Conservation (phyloP, 2,888 invertebrate species). For the Automeris io region DNA sequence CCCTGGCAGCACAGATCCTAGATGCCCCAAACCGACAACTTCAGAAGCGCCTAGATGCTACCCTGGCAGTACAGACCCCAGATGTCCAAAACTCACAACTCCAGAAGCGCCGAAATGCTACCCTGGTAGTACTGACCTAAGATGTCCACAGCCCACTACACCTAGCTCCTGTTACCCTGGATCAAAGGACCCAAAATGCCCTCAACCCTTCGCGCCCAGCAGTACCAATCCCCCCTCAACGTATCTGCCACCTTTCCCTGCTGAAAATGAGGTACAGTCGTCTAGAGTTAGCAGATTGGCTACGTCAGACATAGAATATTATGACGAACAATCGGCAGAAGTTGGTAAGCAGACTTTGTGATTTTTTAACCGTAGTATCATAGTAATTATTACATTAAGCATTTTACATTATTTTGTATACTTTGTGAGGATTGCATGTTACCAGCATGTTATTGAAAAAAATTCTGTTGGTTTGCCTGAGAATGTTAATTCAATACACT, state of each 20-base stretch:
- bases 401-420: no score
- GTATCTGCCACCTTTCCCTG: constrained; percentile 65
- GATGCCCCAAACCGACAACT: constrained; percentile 25
- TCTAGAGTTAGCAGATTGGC: constrained; percentile 39
- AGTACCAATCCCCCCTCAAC: constrained; percentile 63
- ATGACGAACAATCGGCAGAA: constrained; percentile 42
- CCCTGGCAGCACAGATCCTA: constrained; percentile 23
- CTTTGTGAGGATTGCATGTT: no score
- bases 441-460: no score
- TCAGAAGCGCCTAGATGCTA: constrained; percentile 25
- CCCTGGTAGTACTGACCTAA: constrained; percentile 23
- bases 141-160: constrained; percentile 31
- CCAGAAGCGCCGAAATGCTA: constrained; percentile 21
- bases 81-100: constrained; percentile 25
- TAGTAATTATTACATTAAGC: no score
- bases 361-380: no score
- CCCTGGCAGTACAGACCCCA: constrained; percentile 37
- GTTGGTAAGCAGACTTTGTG: constrained; percentile 44
- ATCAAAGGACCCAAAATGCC: constrained; percentile 56
- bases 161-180: constrained; percentile 63
- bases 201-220: constrained; percentile 58
- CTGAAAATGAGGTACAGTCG: constrained; percentile 55
- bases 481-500: no score
- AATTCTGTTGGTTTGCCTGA: no score
- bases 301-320: constrained; percentile 36